Percentiles rank a stretch among this genome's conserved stretches.
These are phyloP conservation scores for Boulengeromyrus knoepffleri DNA, from an alignment of 2,113 vertebrate genomes.

Conservation along the genomic window DNA sequence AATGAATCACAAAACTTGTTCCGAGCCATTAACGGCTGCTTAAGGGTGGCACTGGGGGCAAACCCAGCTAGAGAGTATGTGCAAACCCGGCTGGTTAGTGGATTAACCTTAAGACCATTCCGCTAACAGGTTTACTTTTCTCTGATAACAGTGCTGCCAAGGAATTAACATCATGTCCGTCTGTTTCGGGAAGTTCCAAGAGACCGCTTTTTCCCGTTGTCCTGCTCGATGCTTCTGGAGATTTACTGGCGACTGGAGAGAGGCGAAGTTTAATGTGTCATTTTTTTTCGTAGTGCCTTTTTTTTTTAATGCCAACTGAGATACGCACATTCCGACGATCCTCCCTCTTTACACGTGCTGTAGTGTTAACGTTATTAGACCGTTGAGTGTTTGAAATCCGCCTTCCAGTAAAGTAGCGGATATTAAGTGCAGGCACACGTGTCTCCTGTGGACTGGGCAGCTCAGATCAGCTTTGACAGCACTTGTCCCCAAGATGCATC, in stretches of 20 bases:
- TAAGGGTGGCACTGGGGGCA: background rate
- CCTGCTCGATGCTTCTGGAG: background rate
- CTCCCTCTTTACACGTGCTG: background rate
- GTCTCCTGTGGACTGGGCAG: background rate
- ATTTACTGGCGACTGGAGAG: background rate
- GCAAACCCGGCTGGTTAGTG: slow-evolving; percentile 36
- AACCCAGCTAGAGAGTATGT: slow-evolving; percentile 34
- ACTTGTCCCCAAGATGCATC: background rate
- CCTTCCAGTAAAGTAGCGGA: background rate
- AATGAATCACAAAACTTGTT: background rate
- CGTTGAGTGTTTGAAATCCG: background rate
- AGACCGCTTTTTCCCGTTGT: background rate
- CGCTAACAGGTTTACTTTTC: slow-evolving; percentile 24
- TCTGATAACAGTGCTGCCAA: slow-evolving; percentile 12
- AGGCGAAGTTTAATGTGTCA: background rate
- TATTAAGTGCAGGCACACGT: background rate
- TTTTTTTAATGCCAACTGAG: background rate
- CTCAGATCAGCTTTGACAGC: background rate
- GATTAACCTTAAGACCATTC: slow-evolving; percentile 44
- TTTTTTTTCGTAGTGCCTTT: background rate
- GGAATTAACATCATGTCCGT: background rate
- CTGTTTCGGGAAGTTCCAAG: background rate
- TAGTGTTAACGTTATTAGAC: background rate
- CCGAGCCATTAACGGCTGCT: background rate
- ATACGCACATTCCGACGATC: too few species aligned